These are phyloP conservation scores for Scyliorhinus canicula DNA, from an alignment of 2,797 vertebrate genomes.

Conservation along the genomic window DNA sequence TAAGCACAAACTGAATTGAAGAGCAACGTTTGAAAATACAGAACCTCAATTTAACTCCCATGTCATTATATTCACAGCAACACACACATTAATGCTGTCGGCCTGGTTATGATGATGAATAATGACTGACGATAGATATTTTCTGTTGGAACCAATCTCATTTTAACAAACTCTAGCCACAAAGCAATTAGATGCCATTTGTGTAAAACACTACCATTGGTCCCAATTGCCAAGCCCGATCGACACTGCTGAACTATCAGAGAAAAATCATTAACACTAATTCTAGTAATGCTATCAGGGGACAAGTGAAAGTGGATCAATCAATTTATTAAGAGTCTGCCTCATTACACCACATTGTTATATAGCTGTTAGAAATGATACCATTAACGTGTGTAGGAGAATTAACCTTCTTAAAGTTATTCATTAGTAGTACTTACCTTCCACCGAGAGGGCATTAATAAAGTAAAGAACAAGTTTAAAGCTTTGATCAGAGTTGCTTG, in stretches of 20 bases:
- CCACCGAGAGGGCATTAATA: neutral
- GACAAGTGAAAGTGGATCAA: neutral
- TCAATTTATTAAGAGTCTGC: slow-evolving; percentile 18
- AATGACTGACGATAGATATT: neutral
- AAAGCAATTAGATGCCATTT: slow-evolving; percentile 1
- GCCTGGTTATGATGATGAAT: neutral
- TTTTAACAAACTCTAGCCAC: neutral
- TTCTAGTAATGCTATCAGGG: neutral
- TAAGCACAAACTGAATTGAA: neutral
- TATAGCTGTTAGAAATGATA: neutral
- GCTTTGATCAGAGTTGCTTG: neutral
- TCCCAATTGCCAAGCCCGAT: neutral
- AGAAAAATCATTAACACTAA: neutral
- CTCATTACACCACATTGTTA: neutral
- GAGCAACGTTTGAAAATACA: neutral
- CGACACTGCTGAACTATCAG: neutral
- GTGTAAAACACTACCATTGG: neutral
- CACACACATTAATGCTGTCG: neutral
- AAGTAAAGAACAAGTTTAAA: neutral
- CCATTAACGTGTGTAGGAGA: neutral
- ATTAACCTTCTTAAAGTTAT: neutral
- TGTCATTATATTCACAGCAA: neutral
- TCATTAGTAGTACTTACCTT: neutral
- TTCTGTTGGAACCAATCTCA: neutral
- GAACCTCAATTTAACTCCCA: neutral